phyloP scores from a whole-genome alignment of 2,797 vertebrate genomes.

The Leptodactylus fallax region DNA sequence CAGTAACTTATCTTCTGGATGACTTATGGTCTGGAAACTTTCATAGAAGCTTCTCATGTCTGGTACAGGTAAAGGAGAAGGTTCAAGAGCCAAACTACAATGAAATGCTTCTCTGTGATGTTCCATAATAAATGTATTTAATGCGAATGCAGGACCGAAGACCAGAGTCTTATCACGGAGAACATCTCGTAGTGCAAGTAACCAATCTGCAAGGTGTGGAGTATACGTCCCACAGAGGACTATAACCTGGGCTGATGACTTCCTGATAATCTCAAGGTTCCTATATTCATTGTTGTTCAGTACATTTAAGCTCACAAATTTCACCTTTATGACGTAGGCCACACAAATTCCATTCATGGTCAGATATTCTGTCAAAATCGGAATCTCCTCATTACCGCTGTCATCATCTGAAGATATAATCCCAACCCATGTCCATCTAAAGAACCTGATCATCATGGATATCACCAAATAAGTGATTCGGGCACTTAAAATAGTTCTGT shows the following conservation, averaged over 20 bases:
- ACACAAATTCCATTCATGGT: background rate
- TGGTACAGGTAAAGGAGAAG: background rate
- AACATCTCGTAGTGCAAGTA: background rate
- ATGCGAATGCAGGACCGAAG: background rate
- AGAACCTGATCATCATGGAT: background rate
- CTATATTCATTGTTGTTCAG: background rate
- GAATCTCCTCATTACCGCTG: background rate
- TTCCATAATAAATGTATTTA: background rate
- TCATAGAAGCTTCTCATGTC: constrained; percentile 5
- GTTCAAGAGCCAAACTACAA: constrained; percentile 9
- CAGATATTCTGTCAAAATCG: background rate
- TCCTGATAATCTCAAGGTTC: too few species aligned
- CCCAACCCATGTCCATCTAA: constrained; percentile 25
- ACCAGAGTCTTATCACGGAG: background rate
- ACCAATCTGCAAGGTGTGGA: background rate
- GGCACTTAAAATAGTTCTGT: background rate
- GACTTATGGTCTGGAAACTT: background rate
- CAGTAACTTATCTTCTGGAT: background rate
- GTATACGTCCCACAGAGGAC: constrained; percentile 14
- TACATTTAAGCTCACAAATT: background rate
- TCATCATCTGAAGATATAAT: constrained; percentile 25
- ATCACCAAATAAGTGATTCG: background rate
- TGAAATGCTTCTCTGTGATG: background rate
- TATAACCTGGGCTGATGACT: background rate
- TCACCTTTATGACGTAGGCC: background rate